Conservation (phyloP, 2,113 vertebrate genomes). For the Sclerurus mexicanus region DNA sequence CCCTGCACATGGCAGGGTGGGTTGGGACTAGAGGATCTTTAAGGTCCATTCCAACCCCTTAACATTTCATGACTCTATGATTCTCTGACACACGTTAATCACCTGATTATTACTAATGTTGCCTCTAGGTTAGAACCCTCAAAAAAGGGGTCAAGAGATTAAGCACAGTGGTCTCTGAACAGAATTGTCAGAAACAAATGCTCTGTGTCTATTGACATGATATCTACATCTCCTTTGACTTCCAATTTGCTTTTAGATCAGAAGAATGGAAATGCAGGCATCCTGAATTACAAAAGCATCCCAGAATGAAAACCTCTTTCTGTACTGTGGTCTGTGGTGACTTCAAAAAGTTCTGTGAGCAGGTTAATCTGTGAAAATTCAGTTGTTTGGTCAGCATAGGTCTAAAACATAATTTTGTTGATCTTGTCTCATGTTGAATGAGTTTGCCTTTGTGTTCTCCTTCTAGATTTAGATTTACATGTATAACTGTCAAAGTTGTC, state of each 20-base stretch:
- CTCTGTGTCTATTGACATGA: not conserved
- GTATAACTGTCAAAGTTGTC: not conserved
- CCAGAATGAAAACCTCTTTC: not conserved
- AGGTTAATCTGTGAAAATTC: not conserved
- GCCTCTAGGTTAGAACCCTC: not conserved
- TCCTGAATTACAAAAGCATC: accelerated
- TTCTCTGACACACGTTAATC: not conserved
- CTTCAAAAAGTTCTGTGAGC: not conserved
- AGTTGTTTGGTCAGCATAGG: not conserved
- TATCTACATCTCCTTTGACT: not conserved
- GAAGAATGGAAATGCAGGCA: not conserved
- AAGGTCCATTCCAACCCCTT: not conserved
- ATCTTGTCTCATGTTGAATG: not conserved
- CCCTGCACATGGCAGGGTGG: not conserved
- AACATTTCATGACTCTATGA: not conserved
- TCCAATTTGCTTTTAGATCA: not conserved
- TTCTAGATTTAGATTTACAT: not conserved
- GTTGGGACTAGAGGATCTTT: not conserved
- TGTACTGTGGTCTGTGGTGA: not conserved
- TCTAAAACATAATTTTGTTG: not conserved
- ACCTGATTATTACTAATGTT: not conserved
- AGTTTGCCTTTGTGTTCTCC: not conserved
- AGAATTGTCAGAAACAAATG: not conserved
- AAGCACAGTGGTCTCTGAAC: not conserved
- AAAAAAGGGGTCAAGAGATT: not conserved